Conservation (phyloP, 2,888 invertebrate species). For the Acanthosepion pharaonis region DNA sequence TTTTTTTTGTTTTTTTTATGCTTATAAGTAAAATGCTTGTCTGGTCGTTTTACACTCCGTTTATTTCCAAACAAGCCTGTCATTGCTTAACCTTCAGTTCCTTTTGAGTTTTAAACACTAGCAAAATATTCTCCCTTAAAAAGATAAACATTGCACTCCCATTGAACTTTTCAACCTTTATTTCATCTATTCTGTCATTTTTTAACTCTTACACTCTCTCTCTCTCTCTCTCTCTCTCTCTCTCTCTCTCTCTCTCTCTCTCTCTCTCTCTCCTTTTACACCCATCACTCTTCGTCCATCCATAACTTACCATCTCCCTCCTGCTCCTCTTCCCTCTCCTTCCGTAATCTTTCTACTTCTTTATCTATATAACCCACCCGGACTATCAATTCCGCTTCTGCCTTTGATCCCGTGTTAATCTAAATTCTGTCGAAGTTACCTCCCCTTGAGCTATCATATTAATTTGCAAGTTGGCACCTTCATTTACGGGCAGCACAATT, state of each 20-base stretch:
- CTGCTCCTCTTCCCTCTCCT: neutral
- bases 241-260: neutral
- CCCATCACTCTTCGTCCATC: no score
- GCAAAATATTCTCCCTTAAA: no score
- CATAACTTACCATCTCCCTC: neutral
- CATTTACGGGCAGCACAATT: neutral
- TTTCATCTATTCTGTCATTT: no score
- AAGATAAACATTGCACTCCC: no score
- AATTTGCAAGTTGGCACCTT: neutral
- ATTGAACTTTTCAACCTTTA: no score
- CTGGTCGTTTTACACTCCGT: no score
- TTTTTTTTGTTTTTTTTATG: no score
- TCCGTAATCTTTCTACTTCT: neutral
- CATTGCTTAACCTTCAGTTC: no score
- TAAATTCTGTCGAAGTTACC: neutral
- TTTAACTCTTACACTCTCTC: neutral
- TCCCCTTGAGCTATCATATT: slow-evolving; percentile 2
- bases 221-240: neutral
- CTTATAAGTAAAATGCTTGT: neutral
- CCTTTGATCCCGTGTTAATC: neutral
- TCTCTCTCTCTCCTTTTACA: no score
- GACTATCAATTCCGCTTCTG: neutral
- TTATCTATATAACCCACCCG: neutral
- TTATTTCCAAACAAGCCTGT: no score
- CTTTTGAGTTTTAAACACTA: no score